Base-by-base conservation (phyloP, 2,113 vertebrate species). In the Cepphus grylle region DNA sequence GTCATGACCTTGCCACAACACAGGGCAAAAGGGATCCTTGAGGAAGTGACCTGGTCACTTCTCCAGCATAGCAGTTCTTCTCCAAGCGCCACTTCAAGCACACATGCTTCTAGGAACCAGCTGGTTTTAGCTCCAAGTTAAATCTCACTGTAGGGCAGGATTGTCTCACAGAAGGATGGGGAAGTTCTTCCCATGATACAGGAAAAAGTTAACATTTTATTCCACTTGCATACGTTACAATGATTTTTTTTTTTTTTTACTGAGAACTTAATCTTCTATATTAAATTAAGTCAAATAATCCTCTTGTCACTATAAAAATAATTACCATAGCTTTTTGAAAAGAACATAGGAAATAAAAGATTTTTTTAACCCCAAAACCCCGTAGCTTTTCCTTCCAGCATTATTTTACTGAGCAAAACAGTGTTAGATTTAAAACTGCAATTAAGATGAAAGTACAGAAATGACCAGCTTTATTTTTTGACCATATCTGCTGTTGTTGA, bases 331-430 rank as follows among this genome's bases (percentile, higher is more conserved):
- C 76, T 96, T 97, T 93, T 94, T 87, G 49, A 78, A 91, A 96
- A 88, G 62, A 96, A 36, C 55, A 52, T 15, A 88, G 85, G 73
- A 94, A 95, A 87, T 82, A 90, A 91, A 97, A 93, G 30, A 58
- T 25, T 47, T 74, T 71, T 94, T 90, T 91, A 36, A 27, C 30
- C 56, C 47, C 83, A 12, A 36, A 94, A 96, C 25, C 38, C 22
- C 43, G 92, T 3, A 70, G 8, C 47, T 97, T 91, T 98, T 94
- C 82, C 92, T 94, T 73, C 80, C 79, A 96, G 66, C 71, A 69
- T 96, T 97, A 94, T 97, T 97, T 91, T 95, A 97, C 97, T 96
- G 91, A 97, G 92, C 90, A 94, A 94, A 96, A 91, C 38, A 55
- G 38, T 89, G 55, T 93, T 92, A 82, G 92, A 93, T 96, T 97